Percentiles rank a stretch among this genome's conserved stretches.
phyloP scores from a whole-genome alignment of 2,113 vertebrate genomes.

The Dicerorhinus sumatrensis region DNA sequence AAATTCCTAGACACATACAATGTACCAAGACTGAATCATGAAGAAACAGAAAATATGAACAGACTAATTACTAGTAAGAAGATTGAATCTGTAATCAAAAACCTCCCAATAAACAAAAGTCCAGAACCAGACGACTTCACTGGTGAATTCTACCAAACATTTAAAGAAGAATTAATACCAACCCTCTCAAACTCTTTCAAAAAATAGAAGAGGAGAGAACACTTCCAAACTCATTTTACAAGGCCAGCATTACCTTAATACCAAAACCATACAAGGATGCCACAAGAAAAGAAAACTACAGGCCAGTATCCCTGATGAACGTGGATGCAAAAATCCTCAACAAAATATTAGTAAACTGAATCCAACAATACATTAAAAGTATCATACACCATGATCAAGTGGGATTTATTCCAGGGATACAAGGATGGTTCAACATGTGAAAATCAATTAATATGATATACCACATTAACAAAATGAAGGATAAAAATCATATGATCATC shows the following conservation, averaged over 20 bases:
- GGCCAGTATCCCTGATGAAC: background rate
- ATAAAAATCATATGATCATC: background rate
- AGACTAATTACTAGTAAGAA: background rate
- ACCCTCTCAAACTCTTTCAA: background rate
- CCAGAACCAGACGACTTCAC: background rate
- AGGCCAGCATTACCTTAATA: background rate
- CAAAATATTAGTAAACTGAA: background rate
- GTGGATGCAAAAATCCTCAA: background rate
- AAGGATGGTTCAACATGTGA: background rate
- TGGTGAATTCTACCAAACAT: background rate
- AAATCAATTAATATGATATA: background rate
- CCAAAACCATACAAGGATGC: background rate
- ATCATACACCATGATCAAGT: background rate
- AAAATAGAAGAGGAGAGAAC: background rate
- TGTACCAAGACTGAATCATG: background rate
- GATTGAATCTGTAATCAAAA: background rate
- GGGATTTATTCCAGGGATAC: background rate
- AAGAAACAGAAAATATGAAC: background rate
- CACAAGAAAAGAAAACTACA: background rate
- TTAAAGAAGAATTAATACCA: background rate
- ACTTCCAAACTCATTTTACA: background rate
- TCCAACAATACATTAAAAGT: background rate
- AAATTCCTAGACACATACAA: background rate
- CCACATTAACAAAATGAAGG: background rate
- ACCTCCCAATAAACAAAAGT: background rate